These are phyloP conservation scores for Balanococcus diminutus DNA, from an alignment of 2,888 invertebrate genomes.

Conservation along the genomic window DNA sequence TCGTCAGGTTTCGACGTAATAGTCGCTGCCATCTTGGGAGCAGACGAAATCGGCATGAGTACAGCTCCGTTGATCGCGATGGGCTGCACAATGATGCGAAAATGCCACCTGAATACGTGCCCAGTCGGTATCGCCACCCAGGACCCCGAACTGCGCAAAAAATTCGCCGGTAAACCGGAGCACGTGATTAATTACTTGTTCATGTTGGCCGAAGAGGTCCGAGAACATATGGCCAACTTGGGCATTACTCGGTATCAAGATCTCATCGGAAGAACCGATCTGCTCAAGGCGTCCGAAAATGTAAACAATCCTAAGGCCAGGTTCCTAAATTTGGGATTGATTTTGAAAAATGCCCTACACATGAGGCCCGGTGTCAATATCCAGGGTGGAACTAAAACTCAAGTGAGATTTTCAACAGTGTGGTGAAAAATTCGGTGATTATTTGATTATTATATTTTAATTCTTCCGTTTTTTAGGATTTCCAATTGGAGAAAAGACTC, in stretches of 20 bases:
- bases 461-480: conserved; percentile 68
- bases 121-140: conserved; percentile 99
- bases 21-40: conserved; percentile 93
- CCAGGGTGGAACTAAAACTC: conserved; percentile 82
- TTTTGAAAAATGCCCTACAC: conserved; percentile 87
- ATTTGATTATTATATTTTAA: neutral
- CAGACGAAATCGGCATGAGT: conserved; percentile 98
- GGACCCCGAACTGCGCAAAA: conserved; percentile 91
- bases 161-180: conserved; percentile 97
- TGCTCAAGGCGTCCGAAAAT: conserved; percentile 76
- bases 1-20: conserved; percentile 89
- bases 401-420: conserved; percentile 63
- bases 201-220: conserved; percentile 92
- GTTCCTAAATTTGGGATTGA: conserved; percentile 80
- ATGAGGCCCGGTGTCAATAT: conserved; percentile 90
- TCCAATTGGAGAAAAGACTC: conserved; percentile 81
- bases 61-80: conserved; percentile 97
- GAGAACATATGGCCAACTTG: conserved; percentile 87
- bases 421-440: neutral
- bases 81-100: conserved; percentile 99
- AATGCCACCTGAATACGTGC: conserved; percentile 98
- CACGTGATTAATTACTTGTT: conserved; percentile 97
- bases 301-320: conserved; percentile 80
- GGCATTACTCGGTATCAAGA: conserved; percentile 90
- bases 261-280: conserved; percentile 88